Evolutionary conservation across 2,113 vertebrate species (phyloP).

Genomic region (Lates calcarifer): DNA sequence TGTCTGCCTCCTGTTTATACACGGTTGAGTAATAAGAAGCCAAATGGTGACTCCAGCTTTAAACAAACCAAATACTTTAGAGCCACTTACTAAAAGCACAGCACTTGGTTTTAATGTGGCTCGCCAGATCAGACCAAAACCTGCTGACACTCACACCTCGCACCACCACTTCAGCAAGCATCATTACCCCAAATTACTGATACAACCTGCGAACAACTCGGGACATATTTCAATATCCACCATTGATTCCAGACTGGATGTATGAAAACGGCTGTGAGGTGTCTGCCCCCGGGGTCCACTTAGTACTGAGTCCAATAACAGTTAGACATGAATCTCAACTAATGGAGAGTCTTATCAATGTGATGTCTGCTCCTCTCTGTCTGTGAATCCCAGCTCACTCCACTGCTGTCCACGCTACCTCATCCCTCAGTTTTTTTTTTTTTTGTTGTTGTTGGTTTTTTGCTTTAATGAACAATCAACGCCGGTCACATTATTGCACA

Average conservation of each 20-base stretch:
- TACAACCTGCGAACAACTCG: conserved; percentile 27
- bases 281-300: conserved; percentile 69
- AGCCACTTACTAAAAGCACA: neutral
- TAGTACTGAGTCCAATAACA: conserved; percentile 74
- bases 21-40: neutral
- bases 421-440: conserved; percentile 53
- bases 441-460: no score
- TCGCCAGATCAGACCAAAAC: conserved; percentile 4
- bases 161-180: conserved; percentile 25
- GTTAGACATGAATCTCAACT: conserved; percentile 62
- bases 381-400: conserved; percentile 38
- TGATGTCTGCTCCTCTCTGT: conserved; percentile 46
- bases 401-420: conserved; percentile 3
- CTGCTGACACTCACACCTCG: conserved; percentile 44
- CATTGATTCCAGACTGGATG: conserved; percentile 70
- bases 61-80: neutral
- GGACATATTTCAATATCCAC: conserved; percentile 69
- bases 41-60: neutral
- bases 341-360: conserved; percentile 75
- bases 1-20: neutral
- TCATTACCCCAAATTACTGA: conserved; percentile 55
- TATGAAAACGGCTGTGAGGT: conserved; percentile 64
- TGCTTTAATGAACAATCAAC: conserved; percentile 72
- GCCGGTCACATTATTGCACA: conserved; percentile 74
- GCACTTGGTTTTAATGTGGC: neutral